phyloP scores from a whole-genome alignment of 1,140 invertebrate genomes.

The Aradophagus sp. region DNA sequence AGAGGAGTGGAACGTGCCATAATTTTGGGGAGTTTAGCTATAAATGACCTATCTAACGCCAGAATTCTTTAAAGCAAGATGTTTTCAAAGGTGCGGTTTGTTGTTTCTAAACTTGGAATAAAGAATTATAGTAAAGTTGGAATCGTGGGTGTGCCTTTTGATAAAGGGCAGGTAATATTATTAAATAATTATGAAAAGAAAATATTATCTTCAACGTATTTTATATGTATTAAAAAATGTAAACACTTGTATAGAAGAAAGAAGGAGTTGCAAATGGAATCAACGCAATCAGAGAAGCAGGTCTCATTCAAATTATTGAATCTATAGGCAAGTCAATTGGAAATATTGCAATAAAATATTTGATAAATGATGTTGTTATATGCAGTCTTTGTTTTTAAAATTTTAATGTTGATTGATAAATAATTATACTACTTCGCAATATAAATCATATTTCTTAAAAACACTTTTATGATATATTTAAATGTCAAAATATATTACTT shows the following conservation, averaged over 20 bases:
- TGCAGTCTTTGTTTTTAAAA: too few relatives aligned
- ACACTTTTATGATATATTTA: too few relatives aligned
- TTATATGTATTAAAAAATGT: too few relatives aligned
- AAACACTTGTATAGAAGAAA: constrained; percentile 66
- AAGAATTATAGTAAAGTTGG: constrained; percentile 75
- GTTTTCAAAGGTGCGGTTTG: constrained; percentile 48
- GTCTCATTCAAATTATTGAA: constrained; percentile 64
- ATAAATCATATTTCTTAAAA: too few relatives aligned
- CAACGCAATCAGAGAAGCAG: constrained; percentile 64
- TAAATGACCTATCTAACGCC: too few relatives aligned
- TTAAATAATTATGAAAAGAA: not conserved
- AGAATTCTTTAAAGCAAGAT: too few relatives aligned
- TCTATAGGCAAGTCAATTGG: constrained; percentile 10
- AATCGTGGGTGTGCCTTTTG: constrained; percentile 84
- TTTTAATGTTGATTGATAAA: too few relatives aligned
- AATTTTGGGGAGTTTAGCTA: constrained; percentile 29
- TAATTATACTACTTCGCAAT: too few relatives aligned
- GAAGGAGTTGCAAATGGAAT: constrained; percentile 67
- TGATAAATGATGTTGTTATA: too few relatives aligned
- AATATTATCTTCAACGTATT: not conserved
- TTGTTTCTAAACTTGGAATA: constrained; percentile 48
- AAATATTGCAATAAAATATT: too few relatives aligned
- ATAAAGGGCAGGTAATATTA: constrained; percentile 79
- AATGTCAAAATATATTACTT: too few relatives aligned
- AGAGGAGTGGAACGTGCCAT: constrained; percentile 19